Percentiles rank a stretch among this genome's conserved stretches.
phyloP scores from a whole-genome alignment of 2,888 invertebrate species.

The Ophion ellenae region DNA sequence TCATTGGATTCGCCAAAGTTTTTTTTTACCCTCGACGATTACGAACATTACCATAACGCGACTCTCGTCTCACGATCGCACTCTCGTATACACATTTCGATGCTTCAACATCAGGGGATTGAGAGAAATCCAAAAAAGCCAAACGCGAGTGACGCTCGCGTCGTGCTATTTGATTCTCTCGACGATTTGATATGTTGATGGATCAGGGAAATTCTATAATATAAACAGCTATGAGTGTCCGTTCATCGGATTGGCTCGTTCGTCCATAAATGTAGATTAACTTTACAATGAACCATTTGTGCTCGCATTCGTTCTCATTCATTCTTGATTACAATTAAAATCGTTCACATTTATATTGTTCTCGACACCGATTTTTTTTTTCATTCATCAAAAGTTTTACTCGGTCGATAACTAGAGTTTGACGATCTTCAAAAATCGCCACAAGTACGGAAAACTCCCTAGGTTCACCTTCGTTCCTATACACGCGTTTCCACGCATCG shows the following conservation, averaged over 20 bases:
- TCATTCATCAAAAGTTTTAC: neutral
- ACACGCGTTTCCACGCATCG: neutral
- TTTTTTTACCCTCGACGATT: constrained; percentile 20
- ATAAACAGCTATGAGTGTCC: constrained; percentile 51
- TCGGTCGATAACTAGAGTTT: neutral
- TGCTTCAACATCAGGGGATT: neutral
- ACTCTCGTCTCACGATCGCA: constrained; percentile 2
- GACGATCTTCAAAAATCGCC: neutral
- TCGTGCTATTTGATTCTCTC: constrained; percentile 48
- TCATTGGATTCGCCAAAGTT: constrained; percentile 31
- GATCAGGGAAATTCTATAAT: constrained; percentile 68
- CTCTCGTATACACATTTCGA: constrained; percentile 38
- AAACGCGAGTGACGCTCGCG: constrained; percentile 27
- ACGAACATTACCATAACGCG: neutral
- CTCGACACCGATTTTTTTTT: neutral
- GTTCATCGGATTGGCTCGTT: constrained; percentile 45
- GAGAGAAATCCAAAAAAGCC: neutral
- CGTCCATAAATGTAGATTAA: constrained; percentile 44
- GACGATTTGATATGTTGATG: constrained; percentile 78
- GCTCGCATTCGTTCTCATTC: neutral
- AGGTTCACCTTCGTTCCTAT: neutral
- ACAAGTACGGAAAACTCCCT: neutral
- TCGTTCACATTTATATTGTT: constrained; percentile 1
- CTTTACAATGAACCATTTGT: constrained; percentile 22
- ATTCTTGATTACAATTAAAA: constrained; percentile 35